Evolutionary conservation across 2,888 invertebrate genomes (phyloP), one percentile per base, ranked within the genome.

Genomic region (Operophtera brumata): DNA sequence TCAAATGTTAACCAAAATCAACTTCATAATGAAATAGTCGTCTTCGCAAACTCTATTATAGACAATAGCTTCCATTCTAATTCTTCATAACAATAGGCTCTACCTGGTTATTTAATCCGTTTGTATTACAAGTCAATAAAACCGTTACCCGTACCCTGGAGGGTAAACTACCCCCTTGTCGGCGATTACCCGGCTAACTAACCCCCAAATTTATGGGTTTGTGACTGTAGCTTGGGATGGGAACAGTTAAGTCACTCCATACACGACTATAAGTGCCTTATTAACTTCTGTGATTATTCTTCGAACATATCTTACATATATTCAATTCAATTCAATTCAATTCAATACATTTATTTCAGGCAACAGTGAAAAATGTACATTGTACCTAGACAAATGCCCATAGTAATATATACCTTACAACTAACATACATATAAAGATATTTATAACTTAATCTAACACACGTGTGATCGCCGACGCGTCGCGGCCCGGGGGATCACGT

Each of bases 101-200:
- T 46, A 55, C 50, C 54, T 47, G 45, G 47, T 52, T 57, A 56
- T 57, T 57, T 56, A 54, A 58, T 61, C 47, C 51, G 26, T 47
- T 47, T 58, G 28, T 53, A 59, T 54, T 48, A 59, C 46, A 54
- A 57, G 50, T 59, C 62, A 50, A 59, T 62, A 57, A 57, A 57
- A 53, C 44, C 49, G 39, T 47, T 53, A 56, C 52, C 54, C 41
- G 46, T 8, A 13, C 35, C 25, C 28, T 49, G 48, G 30, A 47
- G 45, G 58, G 56, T 51, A 54, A 61, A 62, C 49, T 52, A 42
- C 52, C 54, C 61, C 61, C 57, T 42, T 34, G 57, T 52, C 50
- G 59, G 53, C 50, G 47, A 54, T 62, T 57, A 50, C 52, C 44
- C 44, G 51, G 42, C 37, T 44, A 39, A 42, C 49, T 50, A 57